Base-by-base conservation (phyloP, 1,140 invertebrate species). In the Cydia amplana region DNA sequence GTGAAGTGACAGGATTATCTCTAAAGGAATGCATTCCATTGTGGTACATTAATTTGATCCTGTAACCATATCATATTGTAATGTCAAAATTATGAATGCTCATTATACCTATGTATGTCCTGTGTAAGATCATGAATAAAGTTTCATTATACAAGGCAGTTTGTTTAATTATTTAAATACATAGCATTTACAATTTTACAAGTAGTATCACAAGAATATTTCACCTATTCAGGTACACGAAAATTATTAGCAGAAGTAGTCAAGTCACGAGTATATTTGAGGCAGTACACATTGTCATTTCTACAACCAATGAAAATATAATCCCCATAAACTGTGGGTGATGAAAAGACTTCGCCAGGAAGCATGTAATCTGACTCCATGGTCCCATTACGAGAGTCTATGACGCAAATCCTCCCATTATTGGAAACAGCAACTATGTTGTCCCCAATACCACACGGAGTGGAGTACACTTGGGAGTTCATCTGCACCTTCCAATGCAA, bases 251-350 rank as follows among this genome's bases (percentile, higher is more conserved):
- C 32, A 36, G 32, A 32, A 10, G 65, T n/a, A 76, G 65, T 63
- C 74, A 75, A 78, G 75, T 83, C 85, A 55, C 84, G 74, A 74
- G 82, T 70, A 84, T 92, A 90, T 91, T 86, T 92, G 23, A 96
- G 85, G 85, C 95, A 94, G 88, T 96, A 96, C 5, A 97, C 78
- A 88, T 94, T 92, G 87, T 97, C 94, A 93, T 97, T 95, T 89
- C 96, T 94, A 87, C 95, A 96, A 51, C 96, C 96, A 82, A 96
- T 89, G 79, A 94, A 92, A 73, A 96, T 82, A 10, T 91, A 89
- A 84, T 94, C 88, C 20, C 94, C 85, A 79, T 91, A 84, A 16
- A 95, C 81, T 65, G 94, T 89, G 16, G 96, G 96, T 14, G 96
- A 96, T 9, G 96, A 97, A 87, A 96, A 97, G 40, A 95, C 93